These are phyloP conservation scores for Gallinago media DNA, from an alignment of 2,113 vertebrate genomes.

Conservation along the genomic window DNA sequence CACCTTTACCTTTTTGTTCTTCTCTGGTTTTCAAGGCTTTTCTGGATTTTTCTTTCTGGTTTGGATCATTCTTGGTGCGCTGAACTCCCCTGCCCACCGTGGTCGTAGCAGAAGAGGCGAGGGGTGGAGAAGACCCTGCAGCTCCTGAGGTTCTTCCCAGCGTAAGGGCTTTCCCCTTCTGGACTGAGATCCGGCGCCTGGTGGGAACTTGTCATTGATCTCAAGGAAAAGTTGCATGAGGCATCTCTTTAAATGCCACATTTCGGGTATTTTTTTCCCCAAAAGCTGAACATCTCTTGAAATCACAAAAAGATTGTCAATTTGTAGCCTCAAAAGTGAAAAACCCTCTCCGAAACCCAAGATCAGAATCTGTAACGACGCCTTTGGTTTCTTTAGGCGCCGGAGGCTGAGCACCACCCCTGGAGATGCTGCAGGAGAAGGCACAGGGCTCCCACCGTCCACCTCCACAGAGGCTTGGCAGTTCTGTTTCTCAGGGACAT, in stretches of 20 bases:
- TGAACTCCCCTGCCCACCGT: not conserved
- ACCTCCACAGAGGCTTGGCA: not conserved
- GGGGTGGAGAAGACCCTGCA: not conserved
- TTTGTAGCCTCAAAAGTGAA: not conserved
- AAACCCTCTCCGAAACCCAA: fast-evolving
- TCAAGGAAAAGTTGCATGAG: not conserved
- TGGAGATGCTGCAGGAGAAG: not conserved
- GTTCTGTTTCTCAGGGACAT: not conserved
- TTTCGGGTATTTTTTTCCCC: not conserved
- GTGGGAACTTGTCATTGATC: not conserved
- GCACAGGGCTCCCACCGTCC: fast-evolving
- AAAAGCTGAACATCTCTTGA: not conserved
- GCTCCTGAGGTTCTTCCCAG: not conserved
- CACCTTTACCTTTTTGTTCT: not conserved
- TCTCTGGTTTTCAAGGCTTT: not conserved
- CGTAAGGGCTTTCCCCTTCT: not conserved
- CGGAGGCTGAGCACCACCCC: not conserved
- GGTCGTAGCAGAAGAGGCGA: not conserved
- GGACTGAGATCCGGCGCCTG: not conserved
- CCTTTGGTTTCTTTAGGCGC: not conserved
- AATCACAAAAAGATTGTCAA: not conserved
- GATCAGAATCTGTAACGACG: fast-evolving
- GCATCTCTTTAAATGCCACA: not conserved
- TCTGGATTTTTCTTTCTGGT: not conserved
- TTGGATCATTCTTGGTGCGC: not conserved